Evolutionary conservation across 1,140 invertebrate species (phyloP).

Genomic region (Alviniconcha marisindica): DNA sequence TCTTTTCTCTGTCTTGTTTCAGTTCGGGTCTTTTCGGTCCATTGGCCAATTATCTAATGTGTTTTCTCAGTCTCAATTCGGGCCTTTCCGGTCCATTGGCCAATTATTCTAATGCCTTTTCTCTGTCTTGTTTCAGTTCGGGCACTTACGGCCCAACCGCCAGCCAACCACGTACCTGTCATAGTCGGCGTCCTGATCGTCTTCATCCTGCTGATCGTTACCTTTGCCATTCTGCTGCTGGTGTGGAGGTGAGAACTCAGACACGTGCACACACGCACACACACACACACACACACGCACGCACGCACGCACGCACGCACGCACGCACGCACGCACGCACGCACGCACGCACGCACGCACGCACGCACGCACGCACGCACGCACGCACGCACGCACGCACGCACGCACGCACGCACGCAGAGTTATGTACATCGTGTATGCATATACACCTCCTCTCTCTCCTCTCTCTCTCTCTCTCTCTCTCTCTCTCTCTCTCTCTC

Average conservation of each 20-base stretch:
- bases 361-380: slow-evolving; percentile 6
- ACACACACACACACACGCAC: background rate
- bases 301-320: too few species aligned
- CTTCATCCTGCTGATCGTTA: slow-evolving; percentile 68
- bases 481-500: background rate
- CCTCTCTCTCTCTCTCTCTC: background rate
- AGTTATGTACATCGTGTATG: too few species aligned
- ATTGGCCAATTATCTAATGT: too few species aligned
- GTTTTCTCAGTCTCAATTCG: background rate
- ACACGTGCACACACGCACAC: background rate
- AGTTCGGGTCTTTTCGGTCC: too few species aligned
- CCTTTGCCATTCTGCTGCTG: slow-evolving; percentile 66
- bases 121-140: slow-evolving; percentile 52
- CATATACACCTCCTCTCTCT: too few species aligned
- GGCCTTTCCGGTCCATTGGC: background rate
- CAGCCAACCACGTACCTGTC: slow-evolving; percentile 63
- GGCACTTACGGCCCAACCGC: slow-evolving; percentile 52
- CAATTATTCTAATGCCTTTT: background rate
- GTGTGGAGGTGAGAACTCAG: slow-evolving; percentile 65
- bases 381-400: background rate
- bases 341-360: background rate
- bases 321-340: background rate
- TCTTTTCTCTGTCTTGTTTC: too few species aligned
- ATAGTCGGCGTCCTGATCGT: slow-evolving; percentile 69
- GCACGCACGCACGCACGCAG: too few species aligned